Evolutionary conservation across 2,888 invertebrate genomes (phyloP), one percentile per base, ranked within the genome.

Genomic region (Argyra leucocephala): DNA sequence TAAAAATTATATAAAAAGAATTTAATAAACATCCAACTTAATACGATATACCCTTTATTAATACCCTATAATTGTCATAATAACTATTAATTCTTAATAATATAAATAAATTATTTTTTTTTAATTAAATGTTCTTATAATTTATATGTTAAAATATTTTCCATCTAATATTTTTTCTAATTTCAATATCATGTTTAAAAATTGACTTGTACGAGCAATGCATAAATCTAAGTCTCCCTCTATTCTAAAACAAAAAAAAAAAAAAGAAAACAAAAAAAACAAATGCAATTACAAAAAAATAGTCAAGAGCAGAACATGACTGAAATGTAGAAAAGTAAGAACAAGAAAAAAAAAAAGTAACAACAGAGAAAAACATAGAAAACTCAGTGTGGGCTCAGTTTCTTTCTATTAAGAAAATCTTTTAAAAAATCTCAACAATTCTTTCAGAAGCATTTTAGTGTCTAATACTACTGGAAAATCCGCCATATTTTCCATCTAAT

Each of bases 401-500:
- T 12, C 48, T 48, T 48, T n/a, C 15, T 18, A 18, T 48, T 48
- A 18, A n/a, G n/a, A n/a, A n/a, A n/a, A 48, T 48, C 48, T 48
- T 18, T 48, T 18, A 48, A 48, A n/a, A 48, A 18, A 48, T 48
- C 48, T 48, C n/a, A 48, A 48, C 48, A 48, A 48, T 48, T 48
- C n/a, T 18, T 48, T 48, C 48, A 48, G 48, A 48, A 48, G 48
- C 48, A 48, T 48, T 48, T 48, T 48, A 48, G n/a, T 48, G 48
- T 48, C 48, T 48, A 48, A 48, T 48, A 48, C 48, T 48, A 48
- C 48, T 48, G 48, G 5, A 48, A 48, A 48, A 48, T 48, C 48
- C 48, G 48, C 48, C 48, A 48, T 48, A 48, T 48, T 48, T 48
- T 48, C n/a, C 48, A 48, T 48, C 48, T 48, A 48, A 48, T 48